Evolutionary conservation across 2,113 vertebrate genomes (phyloP).

Genomic region (Psittacula cyanocephala): DNA sequence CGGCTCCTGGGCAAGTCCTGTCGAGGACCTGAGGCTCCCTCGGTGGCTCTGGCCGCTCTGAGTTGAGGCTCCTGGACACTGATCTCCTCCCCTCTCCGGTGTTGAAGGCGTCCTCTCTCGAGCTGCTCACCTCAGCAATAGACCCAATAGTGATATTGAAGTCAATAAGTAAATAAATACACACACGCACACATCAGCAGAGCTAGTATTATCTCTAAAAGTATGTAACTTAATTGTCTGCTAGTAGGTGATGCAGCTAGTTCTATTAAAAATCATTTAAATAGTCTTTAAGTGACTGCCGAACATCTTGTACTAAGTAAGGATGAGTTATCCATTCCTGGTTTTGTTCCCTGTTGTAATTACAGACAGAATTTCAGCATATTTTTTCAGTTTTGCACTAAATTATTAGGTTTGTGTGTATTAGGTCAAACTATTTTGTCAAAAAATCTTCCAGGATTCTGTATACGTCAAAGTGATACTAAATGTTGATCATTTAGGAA

Average conservation of each 20-base stretch:
- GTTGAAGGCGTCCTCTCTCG: too few relatives aligned
- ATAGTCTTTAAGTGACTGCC: neutral
- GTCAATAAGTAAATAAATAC: neutral
- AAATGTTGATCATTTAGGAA: neutral
- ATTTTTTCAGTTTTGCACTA: neutral
- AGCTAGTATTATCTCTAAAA: neutral
- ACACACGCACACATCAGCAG: neutral
- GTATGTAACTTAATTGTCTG: neutral
- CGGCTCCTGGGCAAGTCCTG: too few relatives aligned
- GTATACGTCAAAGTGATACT: neutral
- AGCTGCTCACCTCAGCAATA: too few relatives aligned
- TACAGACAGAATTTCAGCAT: neutral
- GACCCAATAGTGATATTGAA: neutral
- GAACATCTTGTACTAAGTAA: neutral
- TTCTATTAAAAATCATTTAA: neutral
- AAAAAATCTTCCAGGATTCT: neutral
- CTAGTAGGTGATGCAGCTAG: neutral
- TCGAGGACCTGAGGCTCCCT: too few relatives aligned
- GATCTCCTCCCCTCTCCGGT: too few relatives aligned
- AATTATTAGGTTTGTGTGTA: neutral
- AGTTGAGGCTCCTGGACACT: too few relatives aligned
- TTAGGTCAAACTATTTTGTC: neutral
- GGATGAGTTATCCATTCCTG: neutral
- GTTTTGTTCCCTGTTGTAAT: neutral
- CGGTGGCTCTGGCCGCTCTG: too few relatives aligned